A percentile compares a stretch with the other conserved stretches of the same genome.
Conservation (phyloP, 2,797 vertebrate genomes). For the Platyrinchus mystaceus region DNA sequence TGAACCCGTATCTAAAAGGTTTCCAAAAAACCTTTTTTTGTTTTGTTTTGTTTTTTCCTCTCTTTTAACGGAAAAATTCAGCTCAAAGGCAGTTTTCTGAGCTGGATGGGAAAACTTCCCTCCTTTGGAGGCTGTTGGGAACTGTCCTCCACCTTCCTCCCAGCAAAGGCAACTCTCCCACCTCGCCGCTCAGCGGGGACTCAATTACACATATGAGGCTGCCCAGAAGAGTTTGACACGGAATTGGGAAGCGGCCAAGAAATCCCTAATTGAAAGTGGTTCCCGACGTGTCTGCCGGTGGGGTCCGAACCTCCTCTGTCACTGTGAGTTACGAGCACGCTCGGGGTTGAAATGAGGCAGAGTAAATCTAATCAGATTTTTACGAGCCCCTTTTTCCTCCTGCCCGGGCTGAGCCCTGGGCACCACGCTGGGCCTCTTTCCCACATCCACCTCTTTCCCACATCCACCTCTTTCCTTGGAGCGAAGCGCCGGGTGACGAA, state of each 20-base stretch:
- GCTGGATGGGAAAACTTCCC: neutral
- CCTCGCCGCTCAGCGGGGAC: neutral
- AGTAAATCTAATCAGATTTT: neutral
- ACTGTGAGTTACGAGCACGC: neutral
- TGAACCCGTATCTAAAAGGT: neutral
- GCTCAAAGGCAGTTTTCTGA: neutral
- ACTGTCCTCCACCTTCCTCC: neutral
- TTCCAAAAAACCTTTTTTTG: neutral
- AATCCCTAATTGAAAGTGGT: conserved; percentile 35
- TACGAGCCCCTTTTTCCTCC: neutral
- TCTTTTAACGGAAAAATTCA: neutral
- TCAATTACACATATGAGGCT: neutral
- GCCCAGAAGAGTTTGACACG: neutral
- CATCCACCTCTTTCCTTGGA: neutral
- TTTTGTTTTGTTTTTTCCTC: neutral
- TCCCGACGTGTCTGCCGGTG: neutral
- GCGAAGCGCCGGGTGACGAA: accelerated
- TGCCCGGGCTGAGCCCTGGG: neutral
- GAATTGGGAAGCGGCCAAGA: conserved; percentile 37
- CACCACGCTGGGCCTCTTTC: neutral
- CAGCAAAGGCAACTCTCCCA: neutral
- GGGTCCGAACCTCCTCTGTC: conserved; percentile 3
- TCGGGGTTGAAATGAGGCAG: neutral
- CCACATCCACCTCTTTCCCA: neutral
- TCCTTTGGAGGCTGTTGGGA: neutral